Evolutionary conservation across 92 coral and sea anemone genomes (phyloP).

Genomic region (Diadumene lineata): DNA sequence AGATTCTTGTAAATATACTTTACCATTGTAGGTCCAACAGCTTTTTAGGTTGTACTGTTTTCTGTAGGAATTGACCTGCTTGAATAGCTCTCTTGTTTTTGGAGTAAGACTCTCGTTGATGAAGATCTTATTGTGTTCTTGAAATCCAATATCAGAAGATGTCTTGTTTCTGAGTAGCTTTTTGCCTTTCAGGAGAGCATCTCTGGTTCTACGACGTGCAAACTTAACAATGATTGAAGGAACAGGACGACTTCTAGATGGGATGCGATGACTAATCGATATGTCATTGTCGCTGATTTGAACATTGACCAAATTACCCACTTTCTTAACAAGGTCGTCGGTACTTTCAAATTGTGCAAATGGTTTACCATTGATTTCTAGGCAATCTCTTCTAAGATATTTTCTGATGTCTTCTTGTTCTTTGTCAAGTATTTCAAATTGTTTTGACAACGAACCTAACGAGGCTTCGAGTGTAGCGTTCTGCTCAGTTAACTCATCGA

Average conservation of each 20-base stretch:
- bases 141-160: neutral
- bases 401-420: neutral
- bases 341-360: neutral
- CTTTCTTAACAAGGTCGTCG: neutral
- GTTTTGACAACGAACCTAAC: neutral
- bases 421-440: neutral
- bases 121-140: neutral
- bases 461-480: neutral
- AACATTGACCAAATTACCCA: neutral
- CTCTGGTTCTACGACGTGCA: neutral
- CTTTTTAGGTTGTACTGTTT: too few relatives aligned
- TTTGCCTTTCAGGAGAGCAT: neutral
- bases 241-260: neutral
- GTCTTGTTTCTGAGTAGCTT: constrained; percentile 1
- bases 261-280: constrained; percentile 3
- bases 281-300: neutral
- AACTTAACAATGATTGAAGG: neutral
- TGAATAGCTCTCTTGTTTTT: too few relatives aligned
- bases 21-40: too few relatives aligned
- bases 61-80: too few relatives aligned
- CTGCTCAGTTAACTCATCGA: neutral
- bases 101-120: too few relatives aligned
- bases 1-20: too few relatives aligned
- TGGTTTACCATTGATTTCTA: neutral
- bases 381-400: neutral